These are phyloP conservation scores for Illadopsis cleaveri DNA, from an alignment of 2,113 vertebrate genomes.

Conservation along the genomic window DNA sequence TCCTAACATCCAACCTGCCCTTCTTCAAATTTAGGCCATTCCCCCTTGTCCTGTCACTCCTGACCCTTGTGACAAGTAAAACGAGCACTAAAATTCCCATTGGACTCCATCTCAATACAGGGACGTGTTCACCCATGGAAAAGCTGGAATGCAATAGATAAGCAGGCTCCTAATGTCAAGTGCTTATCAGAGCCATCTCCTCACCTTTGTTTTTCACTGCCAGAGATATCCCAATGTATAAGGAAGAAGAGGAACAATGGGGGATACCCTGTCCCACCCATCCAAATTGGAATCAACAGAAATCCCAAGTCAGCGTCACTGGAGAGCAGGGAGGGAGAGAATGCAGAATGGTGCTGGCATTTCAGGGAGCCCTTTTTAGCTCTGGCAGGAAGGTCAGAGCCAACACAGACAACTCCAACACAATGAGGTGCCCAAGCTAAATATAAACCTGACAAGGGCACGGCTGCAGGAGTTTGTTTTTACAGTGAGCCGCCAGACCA, in stretches of 20 bases:
- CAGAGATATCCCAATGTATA: not conserved
- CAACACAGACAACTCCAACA: slow-evolving; percentile 8
- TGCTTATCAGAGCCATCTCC: not conserved
- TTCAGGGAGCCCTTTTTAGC: slow-evolving; percentile 33
- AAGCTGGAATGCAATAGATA: not conserved
- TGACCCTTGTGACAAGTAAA: not conserved
- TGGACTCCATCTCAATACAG: not conserved
- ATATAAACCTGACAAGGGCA: not conserved
- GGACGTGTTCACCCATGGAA: not conserved
- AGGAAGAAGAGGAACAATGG: not conserved
- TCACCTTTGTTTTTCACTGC: not conserved
- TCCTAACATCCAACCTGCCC: not conserved
- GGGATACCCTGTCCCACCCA: not conserved
- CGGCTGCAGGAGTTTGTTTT: slow-evolving; percentile 18
- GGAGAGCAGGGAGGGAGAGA: not conserved
- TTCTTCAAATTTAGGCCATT: not conserved
- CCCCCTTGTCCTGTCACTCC: not conserved
- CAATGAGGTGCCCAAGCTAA: slow-evolving; percentile 28
- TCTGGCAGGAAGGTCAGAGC: slow-evolving; percentile 42
- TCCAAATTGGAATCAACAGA: not conserved
- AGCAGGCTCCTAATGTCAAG: not conserved
- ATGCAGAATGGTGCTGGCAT: not conserved
- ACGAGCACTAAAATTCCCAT: not conserved
- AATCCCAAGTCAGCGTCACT: not conserved
- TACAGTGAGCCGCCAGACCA: not conserved